Base-by-base conservation (phyloP, 2,888 invertebrate species). In the Stenolophus ochropezus region DNA sequence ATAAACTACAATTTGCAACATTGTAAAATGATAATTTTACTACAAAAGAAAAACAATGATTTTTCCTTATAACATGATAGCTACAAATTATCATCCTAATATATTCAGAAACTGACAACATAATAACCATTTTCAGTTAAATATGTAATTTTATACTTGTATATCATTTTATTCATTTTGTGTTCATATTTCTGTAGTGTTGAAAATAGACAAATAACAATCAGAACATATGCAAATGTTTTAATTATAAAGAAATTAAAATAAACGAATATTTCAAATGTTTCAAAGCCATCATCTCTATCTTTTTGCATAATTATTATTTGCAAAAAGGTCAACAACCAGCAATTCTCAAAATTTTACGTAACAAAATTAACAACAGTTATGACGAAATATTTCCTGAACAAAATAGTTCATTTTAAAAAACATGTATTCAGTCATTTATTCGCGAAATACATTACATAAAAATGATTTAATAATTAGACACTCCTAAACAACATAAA, bases 311-410 rank as follows among this genome's bases (percentile, higher is more conserved):
- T n/a, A n/a, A n/a, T n/a, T n/a, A n/a, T n/a, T n/a, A n/a, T n/a
- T n/a, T n/a, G 11, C 33, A 1, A 42, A 42, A 42, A 3, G 33
- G 33, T 42, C 20, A 53, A 53, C 2, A 53, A 53, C 18, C 18
- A 18, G 51, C 1, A 53, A 53, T 53, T 6, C 5, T 53, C 6
- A 16, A 53, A 53, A 53, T 18, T 53, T 6, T 1, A 18, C 20
- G 51, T 53, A 53, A 53, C 51, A 53, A 53, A 53, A 53, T 6
- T 61, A 4, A 61, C 21, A 58, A 58, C 21, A 11, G n/a, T 23
- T 4, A 25, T 61, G 61, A 61, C 25, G 61, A 61, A 61, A 61
- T 61, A 23, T 61, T 61, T 25, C 23, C 61, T 23, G 61, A 61
- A 61, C 25, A 61, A 61, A 61, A 25, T 25, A 61, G 61, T 4